Evolutionary conservation across 2,888 invertebrate species (phyloP).

Genomic region (Endotricha flammealis): DNA sequence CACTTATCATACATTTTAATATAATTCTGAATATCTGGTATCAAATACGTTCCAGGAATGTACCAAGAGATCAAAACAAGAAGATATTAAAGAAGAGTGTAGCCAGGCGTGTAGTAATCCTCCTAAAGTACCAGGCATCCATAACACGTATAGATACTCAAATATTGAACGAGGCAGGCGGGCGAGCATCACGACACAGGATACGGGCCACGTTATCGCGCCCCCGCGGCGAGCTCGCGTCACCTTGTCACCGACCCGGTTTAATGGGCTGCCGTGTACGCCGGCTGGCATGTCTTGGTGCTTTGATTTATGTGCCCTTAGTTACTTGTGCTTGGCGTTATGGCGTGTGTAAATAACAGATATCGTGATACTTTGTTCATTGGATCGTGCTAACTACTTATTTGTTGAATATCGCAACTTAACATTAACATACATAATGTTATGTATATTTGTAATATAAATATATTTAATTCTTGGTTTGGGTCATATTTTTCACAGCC

Average conservation of each 20-base stretch:
- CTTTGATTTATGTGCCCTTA: slow-evolving; percentile 43
- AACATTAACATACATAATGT: no score
- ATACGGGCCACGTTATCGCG: slow-evolving; percentile 66
- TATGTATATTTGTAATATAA: no score
- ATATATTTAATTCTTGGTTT: no score
- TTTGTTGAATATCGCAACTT: no score
- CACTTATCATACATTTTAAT: no score
- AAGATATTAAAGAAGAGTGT: slow-evolving; percentile 15
- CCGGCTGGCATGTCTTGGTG: slow-evolving; percentile 47
- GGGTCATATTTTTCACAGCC: no score
- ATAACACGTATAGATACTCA: slow-evolving; percentile 41
- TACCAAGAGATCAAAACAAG: no score
- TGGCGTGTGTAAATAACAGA: slow-evolving; percentile 1
- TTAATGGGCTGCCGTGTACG: slow-evolving; percentile 67
- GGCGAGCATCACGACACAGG: slow-evolving; percentile 54
- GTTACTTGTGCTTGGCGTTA: slow-evolving; percentile 10
- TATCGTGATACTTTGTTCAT: slow-evolving; percentile 7
- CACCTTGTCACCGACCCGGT: slow-evolving; percentile 74
- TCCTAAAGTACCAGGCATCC: slow-evolving; percentile 48
- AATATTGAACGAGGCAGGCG: slow-evolving; percentile 50
- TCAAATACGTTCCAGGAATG: no score
- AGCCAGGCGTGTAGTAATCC: slow-evolving; percentile 43
- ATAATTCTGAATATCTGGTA: no score
- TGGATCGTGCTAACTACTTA: neutral
- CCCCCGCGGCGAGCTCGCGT: slow-evolving; percentile 58